Evolutionary conservation across 2,888 invertebrate genomes (phyloP).

Genomic region (Drosophila kanekoi): DNA sequence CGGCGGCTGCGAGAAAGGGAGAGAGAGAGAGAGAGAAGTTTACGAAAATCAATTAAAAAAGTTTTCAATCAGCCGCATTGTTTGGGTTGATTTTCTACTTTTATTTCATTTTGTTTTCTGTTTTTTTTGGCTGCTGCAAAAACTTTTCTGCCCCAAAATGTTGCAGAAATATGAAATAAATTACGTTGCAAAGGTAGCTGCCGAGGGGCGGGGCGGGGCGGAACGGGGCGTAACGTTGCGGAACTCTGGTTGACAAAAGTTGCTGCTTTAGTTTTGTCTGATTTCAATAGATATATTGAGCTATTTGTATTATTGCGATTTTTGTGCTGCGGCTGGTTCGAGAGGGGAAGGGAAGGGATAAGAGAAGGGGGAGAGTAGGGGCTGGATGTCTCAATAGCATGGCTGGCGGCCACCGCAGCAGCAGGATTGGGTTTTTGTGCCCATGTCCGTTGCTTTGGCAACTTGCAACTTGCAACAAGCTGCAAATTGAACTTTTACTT

Average conservation of each 20-base stretch:
- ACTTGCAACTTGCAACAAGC: conserved; percentile 42
- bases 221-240: too few relatives aligned
- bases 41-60: conserved; percentile 83
- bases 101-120: conserved; percentile 16
- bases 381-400: conserved; percentile 45
- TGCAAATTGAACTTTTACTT: conserved; percentile 67
- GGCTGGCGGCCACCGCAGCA: conserved; percentile 38
- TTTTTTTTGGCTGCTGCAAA: conserved; percentile 31
- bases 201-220: too few relatives aligned
- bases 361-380: neutral
- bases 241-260: conserved; percentile 65
- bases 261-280: conserved; percentile 57
- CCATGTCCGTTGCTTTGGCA: conserved; percentile 14
- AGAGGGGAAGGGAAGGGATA: too few relatives aligned
- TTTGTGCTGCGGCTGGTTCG: neutral
- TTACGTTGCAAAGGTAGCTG: conserved; percentile 60
- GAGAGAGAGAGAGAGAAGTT: conserved; percentile 42
- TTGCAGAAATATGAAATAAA: conserved; percentile 79
- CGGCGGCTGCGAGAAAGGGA: conserved; percentile 4
- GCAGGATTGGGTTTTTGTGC: conserved; percentile 18
- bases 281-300: conserved; percentile 52
- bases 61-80: conserved; percentile 81
- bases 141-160: conserved; percentile 58
- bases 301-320: neutral
- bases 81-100: conserved; percentile 54